phyloP scores from a whole-genome alignment of 2,888 invertebrate genomes.

The Chorisops tibialis region DNA sequence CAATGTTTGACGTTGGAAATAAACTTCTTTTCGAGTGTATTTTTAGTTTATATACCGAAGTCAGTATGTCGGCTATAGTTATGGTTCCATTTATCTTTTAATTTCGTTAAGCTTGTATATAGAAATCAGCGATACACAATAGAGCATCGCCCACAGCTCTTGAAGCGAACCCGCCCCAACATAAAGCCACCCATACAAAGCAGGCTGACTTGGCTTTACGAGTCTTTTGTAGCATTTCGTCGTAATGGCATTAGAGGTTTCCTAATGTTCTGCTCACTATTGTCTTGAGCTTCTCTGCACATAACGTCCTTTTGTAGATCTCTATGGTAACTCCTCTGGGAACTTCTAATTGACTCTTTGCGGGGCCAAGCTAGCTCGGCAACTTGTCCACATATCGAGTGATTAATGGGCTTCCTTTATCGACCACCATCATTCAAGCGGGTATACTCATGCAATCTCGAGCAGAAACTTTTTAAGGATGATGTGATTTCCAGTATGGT shows the following conservation, averaged over 20 bases:
- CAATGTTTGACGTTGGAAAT: no score
- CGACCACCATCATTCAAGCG: slow-evolving; percentile 18
- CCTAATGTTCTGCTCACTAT: not conserved
- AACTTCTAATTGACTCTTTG: slow-evolving; percentile 19
- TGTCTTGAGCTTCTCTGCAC: slow-evolving; percentile 14
- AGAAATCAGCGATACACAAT: not conserved
- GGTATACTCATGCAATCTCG: no score
- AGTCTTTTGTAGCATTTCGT: slow-evolving; percentile 7
- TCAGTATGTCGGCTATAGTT: no score
- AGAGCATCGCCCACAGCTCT: not conserved
- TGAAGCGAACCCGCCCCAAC: slow-evolving; percentile 10
- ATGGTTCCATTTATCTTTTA: no score
- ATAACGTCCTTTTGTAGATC: not conserved
- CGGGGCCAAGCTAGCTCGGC: slow-evolving; percentile 2
- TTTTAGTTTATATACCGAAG: no score
- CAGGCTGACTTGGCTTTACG: not conserved
- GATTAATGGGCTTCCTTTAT: slow-evolving; percentile 23
- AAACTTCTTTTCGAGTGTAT: no score
- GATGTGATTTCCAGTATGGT: slow-evolving; percentile 13
- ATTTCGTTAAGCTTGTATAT: no score
- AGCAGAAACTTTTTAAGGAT: slow-evolving; percentile 9
- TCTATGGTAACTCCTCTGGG: not conserved
- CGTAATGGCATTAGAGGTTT: not conserved
- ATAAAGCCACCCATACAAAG: slow-evolving; percentile 2
- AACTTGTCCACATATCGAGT: slow-evolving; percentile 19